Evolutionary conservation across 2,888 invertebrate genomes (phyloP), one percentile per base, ranked within the genome.

Genomic region (Aphidius colemani): DNA sequence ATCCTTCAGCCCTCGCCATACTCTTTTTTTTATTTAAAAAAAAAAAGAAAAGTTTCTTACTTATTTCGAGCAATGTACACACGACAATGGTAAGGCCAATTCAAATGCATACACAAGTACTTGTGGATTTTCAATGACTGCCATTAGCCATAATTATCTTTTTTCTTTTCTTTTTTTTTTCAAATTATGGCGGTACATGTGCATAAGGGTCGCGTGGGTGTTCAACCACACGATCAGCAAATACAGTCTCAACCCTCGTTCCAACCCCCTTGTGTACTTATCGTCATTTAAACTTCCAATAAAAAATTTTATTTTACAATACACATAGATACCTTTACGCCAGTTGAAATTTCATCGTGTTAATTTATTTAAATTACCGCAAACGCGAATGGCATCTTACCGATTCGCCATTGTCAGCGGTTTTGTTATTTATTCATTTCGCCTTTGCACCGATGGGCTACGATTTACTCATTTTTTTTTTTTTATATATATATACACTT

Each of bases 291-390:
- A 49, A 48, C 48, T 46, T 13, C 39, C 40, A 41, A 30, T 30
- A 30, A 30, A 30, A 30, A 30, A 5, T 18, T 30, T 30, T 30
- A 30, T 30, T 30, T 30, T 30, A 30, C 30, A 30, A 30, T 30
- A 18, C 13, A 18, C 2, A 18, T 18, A 18, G 13, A 18, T 18
- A 18, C 13, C 13, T 18, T 18, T 18, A 30, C 3, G 4, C 30
- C 45, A 45, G 57, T 39, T 59, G 67, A 68, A 46, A 53, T 56
- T 55, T 69, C 70, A 71, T 70, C 72, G 61, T 57, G 75, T 78
- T 78, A 78, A 78, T 77, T 78, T 78, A 77, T 78, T 78, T 74
- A 76, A 78, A 78, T 77, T 78, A 74, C 75, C 72, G 63, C 70
- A 45, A 57, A 46, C n/a, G 69, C 72, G 69, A 73, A 71, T 75